phyloP scores from a whole-genome alignment of 1,140 invertebrate genomes.

The Diprion similis region DNA sequence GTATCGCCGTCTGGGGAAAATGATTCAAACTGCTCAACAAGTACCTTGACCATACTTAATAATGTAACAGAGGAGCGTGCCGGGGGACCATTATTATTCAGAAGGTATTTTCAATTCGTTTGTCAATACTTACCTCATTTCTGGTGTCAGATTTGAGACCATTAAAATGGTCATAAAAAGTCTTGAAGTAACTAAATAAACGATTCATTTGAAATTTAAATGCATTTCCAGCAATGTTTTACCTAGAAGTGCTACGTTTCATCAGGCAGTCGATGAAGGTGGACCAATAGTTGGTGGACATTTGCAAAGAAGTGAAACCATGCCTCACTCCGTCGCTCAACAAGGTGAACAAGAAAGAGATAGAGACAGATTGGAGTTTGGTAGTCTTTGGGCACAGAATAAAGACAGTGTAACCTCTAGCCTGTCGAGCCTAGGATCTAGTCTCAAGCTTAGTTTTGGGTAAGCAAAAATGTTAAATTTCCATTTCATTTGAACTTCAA shows the following conservation, averaged over 20 bases:
- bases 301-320: constrained; percentile 82
- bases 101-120: constrained; percentile 41
- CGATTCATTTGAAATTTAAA: constrained; percentile 13
- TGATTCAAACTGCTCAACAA: constrained; percentile 60
- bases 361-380: constrained; percentile 53
- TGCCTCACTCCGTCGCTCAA: constrained; percentile 66
- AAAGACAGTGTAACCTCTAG: constrained; percentile 75
- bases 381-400: constrained; percentile 58
- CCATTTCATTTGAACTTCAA: background rate
- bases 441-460: constrained; percentile 85
- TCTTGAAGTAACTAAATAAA: constrained; percentile 17
- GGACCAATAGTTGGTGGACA: constrained; percentile 46
- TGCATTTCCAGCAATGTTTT: constrained; percentile 47
- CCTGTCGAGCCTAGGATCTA: constrained; percentile 77
- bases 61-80: constrained; percentile 53
- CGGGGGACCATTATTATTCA: constrained; percentile 59
- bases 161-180: too few relatives aligned
- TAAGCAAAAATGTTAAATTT: constrained; percentile 59
- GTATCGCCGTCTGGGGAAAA: constrained; percentile 60
- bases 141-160: too few relatives aligned
- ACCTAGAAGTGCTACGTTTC: constrained; percentile 57
- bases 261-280: constrained; percentile 52
- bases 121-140: background rate
- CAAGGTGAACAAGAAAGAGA: constrained; percentile 58
- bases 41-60: constrained; percentile 57